phyloP scores from a whole-genome alignment of 2,797 vertebrate species.

The Gallirallus australis region DNA sequence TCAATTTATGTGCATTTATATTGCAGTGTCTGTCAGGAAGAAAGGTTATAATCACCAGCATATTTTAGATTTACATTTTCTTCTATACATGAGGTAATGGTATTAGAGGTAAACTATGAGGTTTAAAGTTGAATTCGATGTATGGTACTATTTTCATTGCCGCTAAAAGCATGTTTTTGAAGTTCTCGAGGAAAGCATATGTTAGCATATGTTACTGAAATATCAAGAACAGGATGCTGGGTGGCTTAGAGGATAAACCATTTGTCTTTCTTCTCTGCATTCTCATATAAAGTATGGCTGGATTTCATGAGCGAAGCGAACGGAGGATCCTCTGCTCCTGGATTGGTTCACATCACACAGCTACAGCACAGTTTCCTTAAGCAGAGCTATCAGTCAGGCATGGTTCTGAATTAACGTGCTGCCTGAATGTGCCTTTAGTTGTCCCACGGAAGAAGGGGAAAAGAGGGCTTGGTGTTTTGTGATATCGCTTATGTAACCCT shows the following conservation, averaged over 20 bases:
- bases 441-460: not conserved
- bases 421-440: constrained; percentile 17
- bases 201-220: constrained; percentile 82
- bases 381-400: not conserved
- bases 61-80: constrained; percentile 89
- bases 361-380: not conserved
- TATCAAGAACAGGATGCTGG: constrained; percentile 76
- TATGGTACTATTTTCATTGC: constrained; percentile 80
- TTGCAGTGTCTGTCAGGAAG: constrained; percentile 97
- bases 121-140: constrained; percentile 77
- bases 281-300: constrained; percentile 62
- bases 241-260: constrained; percentile 73
- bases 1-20: constrained; percentile 99
- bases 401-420: constrained; percentile 3
- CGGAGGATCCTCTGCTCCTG: constrained; percentile 30
- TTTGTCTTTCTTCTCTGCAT: constrained; percentile 75
- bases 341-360: not conserved
- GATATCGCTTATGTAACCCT: constrained; percentile 16
- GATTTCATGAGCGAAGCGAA: constrained; percentile 17
- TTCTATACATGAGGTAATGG: constrained; percentile 85
- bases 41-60: constrained; percentile 97
- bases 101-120: constrained; percentile 81
- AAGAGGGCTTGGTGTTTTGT: constrained; percentile 9
- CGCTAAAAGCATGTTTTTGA: constrained; percentile 80
- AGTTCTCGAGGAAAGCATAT: constrained; percentile 80